Evolutionary conservation across 2,888 invertebrate genomes (phyloP), one percentile per base, ranked within the genome.

Genomic region (Pasiphila rectangulata): DNA sequence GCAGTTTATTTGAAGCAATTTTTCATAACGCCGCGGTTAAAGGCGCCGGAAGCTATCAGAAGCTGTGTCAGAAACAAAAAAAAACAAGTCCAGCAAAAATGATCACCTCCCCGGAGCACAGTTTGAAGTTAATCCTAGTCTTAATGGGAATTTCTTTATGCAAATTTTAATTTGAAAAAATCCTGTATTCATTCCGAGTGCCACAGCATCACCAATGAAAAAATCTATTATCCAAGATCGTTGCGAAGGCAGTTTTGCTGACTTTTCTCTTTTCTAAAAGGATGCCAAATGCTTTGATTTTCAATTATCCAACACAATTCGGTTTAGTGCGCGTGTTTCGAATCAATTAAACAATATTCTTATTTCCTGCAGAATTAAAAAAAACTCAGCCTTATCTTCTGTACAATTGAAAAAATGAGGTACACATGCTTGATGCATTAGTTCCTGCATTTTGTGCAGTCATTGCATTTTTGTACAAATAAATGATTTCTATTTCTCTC

Each of bases 161-260:
- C 67, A 72, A 75, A 77, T 77, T 75, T 75, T 75, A 75, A 79
- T 77, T 75, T 51, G 54, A 63, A 72, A 72, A 72, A 73, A 64
- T 64, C 56, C 48, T 55, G 58, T 61, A 61, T 67, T 69, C 67
- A 66, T 67, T 72, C 64, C 46, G 55, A 9, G 29, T 56, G 53
- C 63, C 57, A 46, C 63, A 57, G 61, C 63, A 64, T 67, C 62
- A 63, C 63, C 59, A 56, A 64, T 64, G 59, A 69, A 74, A 72
- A 77, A 75, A 79, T 70, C 72, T 76, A 77, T 77, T 77, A 77
- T 63, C 65, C 50, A 53, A 57, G 64, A 68, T 58, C 65, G 59
- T 64, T 64, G 61, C 61, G 69, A 65, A 67, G 67, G 29, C 58
- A 56, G 46, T 45, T 50, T 54, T 45, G 43, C 57, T 62, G 42